Percentiles rank a stretch among this genome's conserved stretches.
Conservation (phyloP, 1,140 invertebrate species). For the Goniozus legneri region DNA sequence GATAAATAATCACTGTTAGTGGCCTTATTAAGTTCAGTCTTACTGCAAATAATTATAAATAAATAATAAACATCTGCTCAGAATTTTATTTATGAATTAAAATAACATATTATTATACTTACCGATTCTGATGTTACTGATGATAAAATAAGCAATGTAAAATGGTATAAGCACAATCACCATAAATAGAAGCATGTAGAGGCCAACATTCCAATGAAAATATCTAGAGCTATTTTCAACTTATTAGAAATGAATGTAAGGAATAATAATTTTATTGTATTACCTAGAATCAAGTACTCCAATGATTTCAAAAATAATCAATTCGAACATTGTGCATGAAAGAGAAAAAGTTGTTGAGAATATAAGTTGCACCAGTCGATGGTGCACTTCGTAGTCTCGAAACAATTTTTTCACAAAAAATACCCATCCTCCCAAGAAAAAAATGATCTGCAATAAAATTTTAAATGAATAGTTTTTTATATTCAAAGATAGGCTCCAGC, state of each 20-base stretch:
- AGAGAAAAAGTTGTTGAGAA: constrained; percentile 96
- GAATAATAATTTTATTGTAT: constrained; percentile 13
- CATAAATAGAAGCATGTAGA: constrained; percentile 91
- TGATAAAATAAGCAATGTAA: constrained; percentile 93
- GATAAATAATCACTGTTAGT: constrained; percentile 82
- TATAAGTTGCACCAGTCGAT: constrained; percentile 89
- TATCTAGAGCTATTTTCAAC: constrained; percentile 76
- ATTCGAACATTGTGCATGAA: constrained; percentile 98
- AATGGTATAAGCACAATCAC: constrained; percentile 95
- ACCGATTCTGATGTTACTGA: constrained; percentile 89
- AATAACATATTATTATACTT: constrained; percentile 48
- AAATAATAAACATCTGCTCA: constrained; percentile 7
- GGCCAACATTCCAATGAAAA: constrained; percentile 91
- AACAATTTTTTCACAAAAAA: constrained; percentile 99
- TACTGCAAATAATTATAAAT: constrained; percentile 61
- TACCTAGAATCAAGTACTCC: constrained; percentile 83
- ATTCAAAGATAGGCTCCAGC: no score
- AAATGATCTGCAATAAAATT: constrained; percentile 75
- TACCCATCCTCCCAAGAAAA: constrained; percentile 96
- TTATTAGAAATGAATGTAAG: constrained; percentile 10
- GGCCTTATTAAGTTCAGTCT: constrained; percentile 73
- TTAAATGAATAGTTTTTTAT: no score
- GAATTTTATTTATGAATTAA: constrained; percentile 8
- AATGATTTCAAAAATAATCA: constrained; percentile 99
- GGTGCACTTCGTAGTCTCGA: constrained; percentile 96